Evolutionary conservation across 1,140 invertebrate genomes (phyloP).

Genomic region (Drosophila repleta): DNA sequence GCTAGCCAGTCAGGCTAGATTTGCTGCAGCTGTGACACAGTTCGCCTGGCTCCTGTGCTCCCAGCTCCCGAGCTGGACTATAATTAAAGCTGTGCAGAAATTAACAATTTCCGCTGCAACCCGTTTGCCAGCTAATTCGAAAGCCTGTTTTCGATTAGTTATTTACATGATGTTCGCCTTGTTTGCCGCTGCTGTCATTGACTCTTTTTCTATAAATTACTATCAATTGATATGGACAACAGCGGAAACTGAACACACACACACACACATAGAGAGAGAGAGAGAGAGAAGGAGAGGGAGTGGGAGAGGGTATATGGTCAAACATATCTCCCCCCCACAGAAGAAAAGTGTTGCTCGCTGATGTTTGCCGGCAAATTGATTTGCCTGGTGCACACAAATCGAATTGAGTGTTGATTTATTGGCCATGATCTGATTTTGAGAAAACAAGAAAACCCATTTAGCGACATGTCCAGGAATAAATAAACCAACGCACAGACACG

Average conservation of each 20-base stretch:
- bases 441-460: slow-evolving; percentile 77
- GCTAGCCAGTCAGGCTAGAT: slow-evolving; percentile 9
- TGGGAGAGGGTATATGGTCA: too few species aligned
- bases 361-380: slow-evolving; percentile 46
- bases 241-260: slow-evolving; percentile 40
- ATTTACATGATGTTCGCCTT: slow-evolving; percentile 48
- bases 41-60: slow-evolving; percentile 1
- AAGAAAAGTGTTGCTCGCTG: slow-evolving; percentile 24
- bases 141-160: slow-evolving; percentile 53
- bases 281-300: too few species aligned
- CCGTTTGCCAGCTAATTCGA: slow-evolving; percentile 28
- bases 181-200: slow-evolving; percentile 48
- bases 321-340: neutral
- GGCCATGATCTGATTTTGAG: slow-evolving; percentile 78
- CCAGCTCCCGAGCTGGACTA: slow-evolving; percentile 9
- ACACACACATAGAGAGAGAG: slow-evolving; percentile 2
- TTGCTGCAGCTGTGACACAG: slow-evolving; percentile 6
- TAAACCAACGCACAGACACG: slow-evolving; percentile 48
- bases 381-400: slow-evolving; percentile 53
- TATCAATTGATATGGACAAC: slow-evolving; percentile 45
- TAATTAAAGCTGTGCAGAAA: slow-evolving; percentile 34
- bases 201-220: slow-evolving; percentile 48
- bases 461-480: slow-evolving; percentile 75
- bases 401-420: slow-evolving; percentile 79
- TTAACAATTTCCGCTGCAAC: slow-evolving; percentile 56